These are phyloP conservation scores for human DNA, from an alignment of 2,113 vertebrate species.

Conservation along the genomic window DNA sequence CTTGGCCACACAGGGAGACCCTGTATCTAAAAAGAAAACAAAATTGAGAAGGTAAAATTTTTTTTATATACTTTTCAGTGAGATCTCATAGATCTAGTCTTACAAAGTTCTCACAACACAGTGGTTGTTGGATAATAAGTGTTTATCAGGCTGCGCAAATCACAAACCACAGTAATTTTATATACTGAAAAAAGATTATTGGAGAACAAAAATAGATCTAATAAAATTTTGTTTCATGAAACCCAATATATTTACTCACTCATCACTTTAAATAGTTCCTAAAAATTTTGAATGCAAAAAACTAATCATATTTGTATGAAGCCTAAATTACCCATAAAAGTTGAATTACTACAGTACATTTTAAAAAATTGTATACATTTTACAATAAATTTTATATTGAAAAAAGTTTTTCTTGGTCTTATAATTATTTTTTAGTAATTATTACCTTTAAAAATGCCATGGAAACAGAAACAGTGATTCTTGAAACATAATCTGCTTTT, in stretches of 20 bases:
- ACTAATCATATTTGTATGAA: background rate
- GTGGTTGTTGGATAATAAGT: background rate
- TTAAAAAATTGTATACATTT: background rate
- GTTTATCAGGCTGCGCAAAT: background rate
- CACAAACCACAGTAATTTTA: background rate
- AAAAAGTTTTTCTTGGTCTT: background rate
- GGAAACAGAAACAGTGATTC: background rate
- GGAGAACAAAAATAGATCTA: background rate
- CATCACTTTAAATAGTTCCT: background rate
- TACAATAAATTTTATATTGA: background rate
- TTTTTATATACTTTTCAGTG: background rate
- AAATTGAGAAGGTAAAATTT: background rate
- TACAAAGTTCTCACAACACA: background rate
- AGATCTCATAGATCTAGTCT: background rate
- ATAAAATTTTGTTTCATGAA: background rate
- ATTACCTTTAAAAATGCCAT: background rate
- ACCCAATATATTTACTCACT: background rate
- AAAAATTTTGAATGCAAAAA: background rate
- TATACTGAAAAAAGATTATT: background rate
- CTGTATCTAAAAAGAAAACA: background rate
- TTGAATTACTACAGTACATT: background rate
- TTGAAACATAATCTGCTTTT: background rate
- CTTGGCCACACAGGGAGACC: background rate
- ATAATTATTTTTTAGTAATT: background rate
- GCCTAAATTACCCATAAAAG: background rate